phyloP scores from a whole-genome alignment of 2,888 invertebrate species.

The Fragum whitleyi region DNA sequence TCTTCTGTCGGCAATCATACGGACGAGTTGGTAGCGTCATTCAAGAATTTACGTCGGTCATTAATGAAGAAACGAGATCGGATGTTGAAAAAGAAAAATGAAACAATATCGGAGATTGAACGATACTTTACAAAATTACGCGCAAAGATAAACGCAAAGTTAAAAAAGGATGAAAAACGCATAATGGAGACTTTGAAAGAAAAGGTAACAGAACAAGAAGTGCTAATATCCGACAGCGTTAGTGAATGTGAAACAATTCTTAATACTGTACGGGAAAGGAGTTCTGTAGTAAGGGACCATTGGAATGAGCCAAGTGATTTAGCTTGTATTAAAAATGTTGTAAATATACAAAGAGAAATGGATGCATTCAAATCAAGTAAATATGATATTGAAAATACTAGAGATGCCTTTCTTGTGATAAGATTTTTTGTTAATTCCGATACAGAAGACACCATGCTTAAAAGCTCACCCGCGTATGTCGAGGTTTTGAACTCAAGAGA shows the following conservation, averaged over 20 bases:
- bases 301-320: neutral
- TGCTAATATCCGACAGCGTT: conserved; percentile 1
- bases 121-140: conserved; percentile 44
- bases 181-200: conserved; percentile 35
- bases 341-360: neutral
- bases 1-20: conserved; percentile 27
- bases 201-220: conserved; percentile 51
- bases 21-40: conserved; percentile 28
- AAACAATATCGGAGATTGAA: conserved; percentile 53
- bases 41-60: conserved; percentile 33
- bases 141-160: conserved; percentile 39
- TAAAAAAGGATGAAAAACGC: conserved; percentile 45
- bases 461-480: conserved; percentile 46
- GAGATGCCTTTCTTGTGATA: conserved; percentile 58
- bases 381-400: conserved; percentile 32
- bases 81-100: conserved; percentile 50
- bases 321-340: conserved; percentile 13
- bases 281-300: conserved; percentile 27
- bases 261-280: neutral
- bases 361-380: conserved; percentile 15
- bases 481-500: conserved; percentile 55
- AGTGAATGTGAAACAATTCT: conserved; percentile 25
- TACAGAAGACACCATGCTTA: conserved; percentile 42
- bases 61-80: conserved; percentile 47
- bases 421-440: conserved; percentile 59